A percentile compares a stretch with the other conserved stretches of the same genome.
These are phyloP conservation scores for Drosophila rellima DNA, from an alignment of 2,888 invertebrate species.

Conservation along the genomic window DNA sequence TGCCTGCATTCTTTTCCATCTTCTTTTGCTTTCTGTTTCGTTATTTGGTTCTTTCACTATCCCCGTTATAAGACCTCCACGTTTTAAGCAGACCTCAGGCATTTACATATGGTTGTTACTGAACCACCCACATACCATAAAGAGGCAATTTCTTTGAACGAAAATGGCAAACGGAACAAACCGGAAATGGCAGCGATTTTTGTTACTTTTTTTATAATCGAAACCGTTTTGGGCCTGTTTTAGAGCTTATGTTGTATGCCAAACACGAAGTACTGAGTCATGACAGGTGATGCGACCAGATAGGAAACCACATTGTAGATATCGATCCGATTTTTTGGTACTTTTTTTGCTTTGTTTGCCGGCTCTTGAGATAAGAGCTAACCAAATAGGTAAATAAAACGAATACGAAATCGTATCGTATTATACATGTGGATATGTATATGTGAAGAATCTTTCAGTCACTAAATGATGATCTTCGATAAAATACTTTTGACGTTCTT, in stretches of 20 bases:
- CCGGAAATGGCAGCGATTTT: constrained; percentile 38
- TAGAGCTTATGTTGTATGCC: constrained; percentile 18
- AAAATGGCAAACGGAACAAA: constrained; percentile 34
- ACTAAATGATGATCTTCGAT: neutral
- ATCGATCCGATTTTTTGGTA: constrained; percentile 44
- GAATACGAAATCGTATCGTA: neutral
- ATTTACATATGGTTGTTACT: neutral
- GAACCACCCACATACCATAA: neutral
- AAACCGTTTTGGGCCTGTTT: constrained; percentile 7
- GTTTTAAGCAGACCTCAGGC: constrained; percentile 13
- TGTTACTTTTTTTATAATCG: constrained; percentile 6
- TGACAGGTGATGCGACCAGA: constrained; percentile 18
- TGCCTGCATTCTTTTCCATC: constrained; percentile 26
- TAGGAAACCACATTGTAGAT: constrained; percentile 24
- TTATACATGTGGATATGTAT: neutral
- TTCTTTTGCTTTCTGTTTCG: constrained; percentile 33
- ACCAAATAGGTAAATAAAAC: constrained; percentile 18
- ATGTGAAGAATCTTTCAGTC: neutral
- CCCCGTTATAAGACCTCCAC: neutral
- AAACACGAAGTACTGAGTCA: constrained; percentile 33
- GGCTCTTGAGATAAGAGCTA: constrained; percentile 39
- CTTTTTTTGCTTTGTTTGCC: constrained; percentile 10
- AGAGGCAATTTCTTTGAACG: constrained; percentile 36
- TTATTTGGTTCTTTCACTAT: constrained; percentile 29
- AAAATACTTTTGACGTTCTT: no score